Conservation (phyloP, 2,797 vertebrate genomes). For the Lagodon rhomboides region DNA sequence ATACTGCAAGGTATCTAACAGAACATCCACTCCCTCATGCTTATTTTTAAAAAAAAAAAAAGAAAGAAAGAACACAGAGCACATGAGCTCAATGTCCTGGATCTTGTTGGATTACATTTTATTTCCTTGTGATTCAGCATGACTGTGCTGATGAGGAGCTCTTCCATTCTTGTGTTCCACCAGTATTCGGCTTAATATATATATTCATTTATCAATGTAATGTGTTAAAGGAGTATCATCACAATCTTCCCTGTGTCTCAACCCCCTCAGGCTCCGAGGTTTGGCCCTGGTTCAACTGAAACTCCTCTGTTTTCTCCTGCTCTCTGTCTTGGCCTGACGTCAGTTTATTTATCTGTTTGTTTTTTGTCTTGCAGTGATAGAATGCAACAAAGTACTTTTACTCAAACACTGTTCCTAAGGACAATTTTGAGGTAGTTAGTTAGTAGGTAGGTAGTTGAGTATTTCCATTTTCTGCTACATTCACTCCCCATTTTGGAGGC, state of each 20-base stretch:
- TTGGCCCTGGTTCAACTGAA: slow-evolving; percentile 86
- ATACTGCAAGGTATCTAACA: too few species aligned
- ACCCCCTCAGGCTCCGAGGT: slow-evolving; percentile 53
- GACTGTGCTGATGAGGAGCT: background rate
- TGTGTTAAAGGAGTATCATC: slow-evolving; percentile 18
- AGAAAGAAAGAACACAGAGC: background rate
- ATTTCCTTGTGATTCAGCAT: background rate
- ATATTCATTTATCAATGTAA: background rate
- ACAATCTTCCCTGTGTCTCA: slow-evolving; percentile 18
- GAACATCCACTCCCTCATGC: background rate
- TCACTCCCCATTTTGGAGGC: too few species aligned
- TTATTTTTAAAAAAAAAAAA: too few species aligned
- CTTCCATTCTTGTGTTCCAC: background rate
- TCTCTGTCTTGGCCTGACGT: slow-evolving; percentile 37
- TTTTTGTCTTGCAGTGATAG: background rate
- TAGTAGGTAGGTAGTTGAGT: too few species aligned
- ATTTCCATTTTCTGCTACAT: too few species aligned
- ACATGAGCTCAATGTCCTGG: background rate
- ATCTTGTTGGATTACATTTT: background rate
- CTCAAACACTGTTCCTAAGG: too few species aligned
- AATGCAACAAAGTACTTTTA: too few species aligned
- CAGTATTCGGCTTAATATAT: background rate
- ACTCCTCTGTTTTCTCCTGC: slow-evolving; percentile 69
- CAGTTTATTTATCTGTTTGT: slow-evolving; percentile 10
- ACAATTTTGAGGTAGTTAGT: too few species aligned